phyloP scores from a whole-genome alignment of 2,113 vertebrate species.

The Macrotis lagotis region DNA sequence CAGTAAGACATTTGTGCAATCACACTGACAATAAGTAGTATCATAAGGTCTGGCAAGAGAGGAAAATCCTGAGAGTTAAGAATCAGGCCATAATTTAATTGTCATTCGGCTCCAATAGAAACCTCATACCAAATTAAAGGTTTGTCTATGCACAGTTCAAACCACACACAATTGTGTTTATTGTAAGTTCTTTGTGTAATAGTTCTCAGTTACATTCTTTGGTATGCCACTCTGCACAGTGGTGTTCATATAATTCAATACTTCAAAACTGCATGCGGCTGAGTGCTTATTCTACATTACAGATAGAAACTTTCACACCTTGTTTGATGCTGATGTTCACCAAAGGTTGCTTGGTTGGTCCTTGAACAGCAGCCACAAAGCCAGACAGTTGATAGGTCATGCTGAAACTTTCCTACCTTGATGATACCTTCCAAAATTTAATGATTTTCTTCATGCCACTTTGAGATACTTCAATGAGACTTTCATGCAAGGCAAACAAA shows the following conservation, averaged over 20 bases:
- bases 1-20: not conserved
- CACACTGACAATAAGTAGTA: not conserved
- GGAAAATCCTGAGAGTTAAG: not conserved
- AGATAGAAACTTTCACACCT: not conserved
- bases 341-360: not conserved
- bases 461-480: not conserved
- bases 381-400: not conserved
- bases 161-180: not conserved
- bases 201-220: not conserved
- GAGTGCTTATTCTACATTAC: not conserved
- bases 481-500: not conserved
- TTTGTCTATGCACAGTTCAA: not conserved
- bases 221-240: not conserved
- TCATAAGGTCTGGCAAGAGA: not conserved
- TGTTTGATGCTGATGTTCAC: not conserved
- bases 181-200: not conserved
- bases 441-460: not conserved
- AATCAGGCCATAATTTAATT: not conserved
- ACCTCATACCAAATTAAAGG: not conserved
- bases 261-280: not conserved
- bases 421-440: not conserved
- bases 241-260: not conserved
- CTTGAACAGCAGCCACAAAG: not conserved
- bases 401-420: not conserved
- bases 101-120: constrained; percentile 4